phyloP scores from a whole-genome alignment of 1,140 invertebrate species.

The Apis dorsata region DNA sequence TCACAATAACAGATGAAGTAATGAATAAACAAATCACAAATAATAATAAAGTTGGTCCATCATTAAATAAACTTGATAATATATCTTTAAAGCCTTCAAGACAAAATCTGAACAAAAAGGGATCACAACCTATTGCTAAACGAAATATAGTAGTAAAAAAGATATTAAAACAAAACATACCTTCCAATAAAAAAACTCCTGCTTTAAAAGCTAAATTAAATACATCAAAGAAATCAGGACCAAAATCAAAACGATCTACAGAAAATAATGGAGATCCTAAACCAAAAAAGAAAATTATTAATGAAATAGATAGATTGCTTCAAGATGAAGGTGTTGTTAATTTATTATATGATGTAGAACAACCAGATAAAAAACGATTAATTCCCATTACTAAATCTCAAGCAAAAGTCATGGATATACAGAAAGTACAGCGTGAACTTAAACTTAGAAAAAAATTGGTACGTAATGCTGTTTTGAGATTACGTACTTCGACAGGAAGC shows the following conservation, averaged over 20 bases:
- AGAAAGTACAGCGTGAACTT: conserved; percentile 78
- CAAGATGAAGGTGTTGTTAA: conserved; percentile 93
- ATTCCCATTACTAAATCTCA: conserved; percentile 80
- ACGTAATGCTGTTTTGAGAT: conserved; percentile 81
- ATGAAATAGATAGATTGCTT: conserved; percentile 88
- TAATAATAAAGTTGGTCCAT: conserved; percentile 24
- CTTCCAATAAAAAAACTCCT: conserved; percentile 57
- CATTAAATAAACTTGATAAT: conserved; percentile 29
- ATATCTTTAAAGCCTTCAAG: conserved; percentile 36
- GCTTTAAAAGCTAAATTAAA: conserved; percentile 55
- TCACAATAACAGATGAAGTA: conserved; percentile 25
- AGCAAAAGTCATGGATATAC: conserved; percentile 79
- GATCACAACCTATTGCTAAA: conserved; percentile 55
- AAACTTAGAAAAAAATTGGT: conserved; percentile 79
- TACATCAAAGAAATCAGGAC: conserved; percentile 47
- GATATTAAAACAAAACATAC: conserved; percentile 62
- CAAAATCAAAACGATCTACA: conserved; percentile 51
- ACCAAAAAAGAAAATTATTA: conserved; percentile 81
- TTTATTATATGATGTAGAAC: conserved; percentile 89
- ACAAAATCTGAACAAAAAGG: conserved; percentile 46
- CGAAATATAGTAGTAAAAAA: conserved; percentile 67
- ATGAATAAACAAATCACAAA: conserved; percentile 31
- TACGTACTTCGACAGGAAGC: conserved; percentile 68
- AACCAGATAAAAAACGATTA: conserved; percentile 78
- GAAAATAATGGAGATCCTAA: conserved; percentile 56